Evolutionary conservation across 1,140 invertebrate genomes (phyloP).

Genomic region (Atopsyche davidsoni): DNA sequence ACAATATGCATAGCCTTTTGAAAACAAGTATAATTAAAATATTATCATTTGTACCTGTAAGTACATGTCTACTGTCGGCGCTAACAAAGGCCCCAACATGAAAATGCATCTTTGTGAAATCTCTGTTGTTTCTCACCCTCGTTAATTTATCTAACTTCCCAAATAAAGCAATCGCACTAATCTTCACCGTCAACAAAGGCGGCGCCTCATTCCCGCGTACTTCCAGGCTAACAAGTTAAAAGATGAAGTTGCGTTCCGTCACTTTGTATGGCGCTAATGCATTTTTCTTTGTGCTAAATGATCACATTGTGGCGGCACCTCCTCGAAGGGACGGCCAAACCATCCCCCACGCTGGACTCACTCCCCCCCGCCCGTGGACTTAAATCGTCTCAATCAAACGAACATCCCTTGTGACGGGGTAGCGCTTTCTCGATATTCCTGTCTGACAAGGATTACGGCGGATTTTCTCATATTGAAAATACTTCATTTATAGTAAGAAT

Average conservation of each 20-base stretch:
- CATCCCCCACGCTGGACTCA: too few relatives aligned
- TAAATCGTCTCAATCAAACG: constrained; percentile 15
- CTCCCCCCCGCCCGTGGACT: constrained; percentile 6
- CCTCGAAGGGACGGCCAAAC: neutral
- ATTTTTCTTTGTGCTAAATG: constrained; percentile 28
- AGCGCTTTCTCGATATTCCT: constrained; percentile 1
- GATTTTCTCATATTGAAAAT: too few relatives aligned
- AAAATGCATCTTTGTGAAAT: too few relatives aligned
- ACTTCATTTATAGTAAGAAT: too few relatives aligned
- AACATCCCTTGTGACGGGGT: constrained; percentile 5
- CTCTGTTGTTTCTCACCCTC: too few relatives aligned
- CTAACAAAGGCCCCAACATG: too few relatives aligned
- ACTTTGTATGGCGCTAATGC: constrained; percentile 22
- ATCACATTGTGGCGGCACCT: constrained; percentile 19
- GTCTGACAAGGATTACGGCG: constrained; percentile 4
- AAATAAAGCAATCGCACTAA: constrained; percentile 21
- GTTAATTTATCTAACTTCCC: constrained; percentile 18
- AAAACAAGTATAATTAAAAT: too few relatives aligned
- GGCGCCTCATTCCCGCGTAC: constrained; percentile 15
- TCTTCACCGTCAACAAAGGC: constrained; percentile 22
- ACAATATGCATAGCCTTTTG: too few relatives aligned
- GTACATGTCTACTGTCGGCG: too few relatives aligned
- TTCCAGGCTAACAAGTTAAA: constrained; percentile 20
- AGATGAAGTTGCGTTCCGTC: constrained; percentile 14
- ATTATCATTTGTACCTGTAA: too few relatives aligned